A percentile compares a stretch with the other conserved stretches of the same genome.
phyloP scores from a whole-genome alignment of 2,888 invertebrate species.

The Ectobius pallidus region DNA sequence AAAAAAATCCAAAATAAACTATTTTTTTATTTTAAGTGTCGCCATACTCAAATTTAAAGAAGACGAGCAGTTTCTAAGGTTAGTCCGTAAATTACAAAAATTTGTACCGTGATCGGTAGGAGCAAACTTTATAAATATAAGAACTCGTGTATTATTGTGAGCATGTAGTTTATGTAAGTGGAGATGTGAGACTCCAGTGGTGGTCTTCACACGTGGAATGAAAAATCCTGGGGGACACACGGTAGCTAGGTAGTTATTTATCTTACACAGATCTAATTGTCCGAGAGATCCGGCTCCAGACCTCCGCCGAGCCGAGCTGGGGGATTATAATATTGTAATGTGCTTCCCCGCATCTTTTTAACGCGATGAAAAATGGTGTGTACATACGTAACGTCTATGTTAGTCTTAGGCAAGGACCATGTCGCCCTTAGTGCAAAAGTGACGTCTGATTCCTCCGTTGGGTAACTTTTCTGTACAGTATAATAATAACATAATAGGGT shows the following conservation, averaged over 20 bases:
- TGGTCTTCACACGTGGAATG: slow-evolving; percentile 19
- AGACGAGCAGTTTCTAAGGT: no score
- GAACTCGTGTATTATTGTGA: no score
- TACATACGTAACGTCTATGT: slow-evolving; percentile 30
- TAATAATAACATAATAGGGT: no score
- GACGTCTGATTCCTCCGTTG: background rate
- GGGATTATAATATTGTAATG: slow-evolving; percentile 18
- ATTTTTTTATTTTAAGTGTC: no score
- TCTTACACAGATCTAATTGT: slow-evolving; percentile 38
- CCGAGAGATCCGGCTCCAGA: slow-evolving; percentile 8
- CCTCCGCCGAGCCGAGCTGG: background rate
- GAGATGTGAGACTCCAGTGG: background rate
- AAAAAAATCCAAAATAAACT: no score
- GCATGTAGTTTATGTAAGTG: no score
- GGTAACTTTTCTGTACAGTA: background rate
- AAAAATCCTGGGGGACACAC: slow-evolving; percentile 4
- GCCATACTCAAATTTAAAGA: no score
- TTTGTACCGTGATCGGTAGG: no score
- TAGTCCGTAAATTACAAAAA: no score
- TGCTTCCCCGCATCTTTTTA: slow-evolving; percentile 10
- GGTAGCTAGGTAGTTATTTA: slow-evolving; percentile 31
- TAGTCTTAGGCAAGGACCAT: slow-evolving; percentile 15
- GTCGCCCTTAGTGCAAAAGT: background rate
- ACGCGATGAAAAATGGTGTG: slow-evolving; percentile 31
- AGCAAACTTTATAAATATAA: no score